Base-by-base conservation (phyloP, 1,140 invertebrate genomes). In the Habropoda laboriosa region DNA sequence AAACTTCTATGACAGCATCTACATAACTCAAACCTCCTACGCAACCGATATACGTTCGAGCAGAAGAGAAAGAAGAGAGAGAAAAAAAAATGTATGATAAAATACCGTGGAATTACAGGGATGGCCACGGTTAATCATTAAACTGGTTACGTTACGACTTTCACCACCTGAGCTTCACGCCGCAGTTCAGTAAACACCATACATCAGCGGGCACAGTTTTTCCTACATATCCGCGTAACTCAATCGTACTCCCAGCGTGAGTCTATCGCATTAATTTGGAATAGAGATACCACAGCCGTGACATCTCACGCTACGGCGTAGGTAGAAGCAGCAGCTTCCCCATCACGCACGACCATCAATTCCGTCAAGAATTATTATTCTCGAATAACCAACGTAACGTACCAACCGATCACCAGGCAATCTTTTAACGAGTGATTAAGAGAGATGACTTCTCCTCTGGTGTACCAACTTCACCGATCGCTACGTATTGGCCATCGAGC, bases 231-330 rank as follows among this genome's bases (percentile, higher is more conserved):
- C 27, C 64, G 49, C 32, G 32, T 68, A 68, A 68, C 45, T 68
- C 64, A 49, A 68, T 68, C 64, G 64, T 10, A 2, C 47, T 68
- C 64, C 45, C 64, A 53, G 64, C 45, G 21, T 49, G 64, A 68
- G 64, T 38, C 47, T 68, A 68, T 68, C 64, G 64, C 64, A 51
- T 68, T 68, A 49, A 68, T 68, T 68, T 32, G 64, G 18, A 51
- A 68, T 53, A 51, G 64, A 68, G 64, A 68, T 49, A 51, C 47
- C 32, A 53, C 21, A 12, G 30, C 21, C 47, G 47, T 38, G 64
- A 68, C 47, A 51, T 68, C 64, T 68, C 47, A 35, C 30, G 30
- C 2, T 12, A 51, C 47, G 18, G 12, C 30, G 42, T 35, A 51
- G 30, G 32, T 18, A 51, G 30, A 24, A 35, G 27, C 45, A 13